Base-by-base conservation (phyloP, 2,888 invertebrate genomes). In the Venustoraphidia nigricollis region DNA sequence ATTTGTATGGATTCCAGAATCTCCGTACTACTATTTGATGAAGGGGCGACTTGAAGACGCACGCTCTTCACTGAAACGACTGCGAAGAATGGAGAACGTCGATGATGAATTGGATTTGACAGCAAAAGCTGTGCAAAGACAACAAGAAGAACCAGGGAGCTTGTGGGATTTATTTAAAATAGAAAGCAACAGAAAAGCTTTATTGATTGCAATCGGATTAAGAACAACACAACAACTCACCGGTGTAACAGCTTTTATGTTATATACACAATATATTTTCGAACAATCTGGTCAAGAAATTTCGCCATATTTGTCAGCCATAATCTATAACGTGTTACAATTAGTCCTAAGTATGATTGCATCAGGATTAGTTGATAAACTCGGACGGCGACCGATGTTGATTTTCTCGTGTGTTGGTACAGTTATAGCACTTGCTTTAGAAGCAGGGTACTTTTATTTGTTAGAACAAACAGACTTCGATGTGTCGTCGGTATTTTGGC, bases 381-480 rank as follows among this genome's bases (percentile, higher is more conserved):
- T 60, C 11, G 72, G 71, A 3, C 52, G 71, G 37, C 57, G 63
- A 42, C 55, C 60, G 34, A 58, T 72, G n/a, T 58, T 71, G 5
- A 53, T 68, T 6, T 45, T 62, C 34, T 66, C 65, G 8, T 40
- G 34, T 43, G 13, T 36, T 6, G 47, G 47, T 6, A 17, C 34
- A 4, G 34, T 36, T 9, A 34, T 47, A 14, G 11, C 43, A 10
- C 27, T 43, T 10, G 14, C 17, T 37, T 27, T 47, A 11, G 42
- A 27, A 35, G 43, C 17, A 34, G 37, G 11, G 9, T 47, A 42
- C 36, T 47, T 47, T 34, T 42, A 43, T 42, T 13, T 43, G 3
- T 11, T 37, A n/a, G 17, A 37, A n/a, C 10, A 36, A 13, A 45
- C 37, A 8, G 14, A 1, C 17, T 14, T 45, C 2, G 45, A 45